A percentile compares a stretch with the other conserved stretches of the same genome.
Evolutionary conservation across 2,888 invertebrate species (phyloP).

Genomic region (Hyppa rectilinea): DNA sequence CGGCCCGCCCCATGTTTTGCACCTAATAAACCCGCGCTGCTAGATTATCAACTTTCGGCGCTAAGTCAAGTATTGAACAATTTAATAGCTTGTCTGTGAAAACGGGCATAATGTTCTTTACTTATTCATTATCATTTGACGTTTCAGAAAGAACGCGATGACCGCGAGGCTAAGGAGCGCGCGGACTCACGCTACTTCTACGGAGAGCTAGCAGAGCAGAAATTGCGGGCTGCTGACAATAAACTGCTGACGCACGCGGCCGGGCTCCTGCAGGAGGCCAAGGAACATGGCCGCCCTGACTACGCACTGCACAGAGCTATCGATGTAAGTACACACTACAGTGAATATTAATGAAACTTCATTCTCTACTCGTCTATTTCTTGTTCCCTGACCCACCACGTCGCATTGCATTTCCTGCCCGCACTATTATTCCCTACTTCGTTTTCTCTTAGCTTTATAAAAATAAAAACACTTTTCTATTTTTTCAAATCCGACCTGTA

Average conservation of each 20-base stretch:
- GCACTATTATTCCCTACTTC: too few species aligned
- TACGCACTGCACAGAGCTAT: slow-evolving; percentile 85
- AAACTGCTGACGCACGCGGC: slow-evolving; percentile 88
- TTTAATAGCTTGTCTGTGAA: not conserved
- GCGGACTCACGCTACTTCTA: slow-evolving; percentile 83
- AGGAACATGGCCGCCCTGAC: slow-evolving; percentile 79
- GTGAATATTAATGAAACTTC: not conserved
- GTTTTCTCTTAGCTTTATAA: too few species aligned
- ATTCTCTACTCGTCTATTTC: not conserved
- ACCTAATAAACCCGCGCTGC: too few species aligned
- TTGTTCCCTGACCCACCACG: too few species aligned
- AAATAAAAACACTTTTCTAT: too few species aligned
- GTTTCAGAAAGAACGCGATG: slow-evolving; percentile 81
- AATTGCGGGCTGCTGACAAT: slow-evolving; percentile 85
- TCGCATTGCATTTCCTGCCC: too few species aligned
- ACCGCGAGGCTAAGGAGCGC: slow-evolving; percentile 76
- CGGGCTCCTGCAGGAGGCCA: slow-evolving; percentile 85
- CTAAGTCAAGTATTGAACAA: not conserved
- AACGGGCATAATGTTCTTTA: not conserved
- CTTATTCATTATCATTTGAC: not conserved
- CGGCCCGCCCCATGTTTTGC: too few species aligned
- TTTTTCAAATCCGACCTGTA: too few species aligned
- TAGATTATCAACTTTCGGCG: not conserved
- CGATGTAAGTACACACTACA: slow-evolving; percentile 72
- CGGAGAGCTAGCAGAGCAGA: slow-evolving; percentile 80